Evolutionary conservation across 2,113 vertebrate genomes (phyloP), one percentile per base, ranked within the genome.

Genomic region (Rutilus rutilus): DNA sequence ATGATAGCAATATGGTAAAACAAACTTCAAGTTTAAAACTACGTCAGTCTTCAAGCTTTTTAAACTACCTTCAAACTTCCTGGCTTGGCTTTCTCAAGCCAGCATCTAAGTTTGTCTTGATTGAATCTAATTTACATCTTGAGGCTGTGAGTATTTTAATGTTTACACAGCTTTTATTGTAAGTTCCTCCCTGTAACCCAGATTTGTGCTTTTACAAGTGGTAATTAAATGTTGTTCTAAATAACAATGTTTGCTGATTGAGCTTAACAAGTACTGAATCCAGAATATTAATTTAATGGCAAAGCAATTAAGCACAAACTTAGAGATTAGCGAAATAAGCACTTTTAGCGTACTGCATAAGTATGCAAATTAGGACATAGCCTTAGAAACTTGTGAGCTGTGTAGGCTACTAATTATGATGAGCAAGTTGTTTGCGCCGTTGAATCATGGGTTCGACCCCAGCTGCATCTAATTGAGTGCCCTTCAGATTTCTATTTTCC

Each of bases 401-500:
- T 75, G 73, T 75, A 75, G 19, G 76, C 27, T 23, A 23, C 30
- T 78, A 59, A 59, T 59, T 59, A 59, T 78, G 10, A 59, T 59
- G 52, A 78, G 50, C 30, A 39, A 39, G 33, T 78, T 78, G 42
- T 81, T 47, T 64, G 14, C 1, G 0, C 4, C 25, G 3, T 47
- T 27, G 79, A 82, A 14, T 82, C 42, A 50, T 67, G 45, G 10
- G 64, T 82, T 69, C 42, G 15, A 81, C 59, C 78, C 60, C 19
- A 82, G 17, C 17, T 47, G 59, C 39, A 47, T 30, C 42, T 67
- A 23, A 82, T 4, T 12, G 60, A 50, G 21, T 23, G 25, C 42
- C 42, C 42, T 75, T 77, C 75, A 54, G 75, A 52, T 77, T 52
- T 54, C 62, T 54, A 33, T 82, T 71, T 69, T 21, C 9, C 1